Base-by-base conservation (phyloP, 2,113 vertebrate species). In the Hylia prasina region DNA sequence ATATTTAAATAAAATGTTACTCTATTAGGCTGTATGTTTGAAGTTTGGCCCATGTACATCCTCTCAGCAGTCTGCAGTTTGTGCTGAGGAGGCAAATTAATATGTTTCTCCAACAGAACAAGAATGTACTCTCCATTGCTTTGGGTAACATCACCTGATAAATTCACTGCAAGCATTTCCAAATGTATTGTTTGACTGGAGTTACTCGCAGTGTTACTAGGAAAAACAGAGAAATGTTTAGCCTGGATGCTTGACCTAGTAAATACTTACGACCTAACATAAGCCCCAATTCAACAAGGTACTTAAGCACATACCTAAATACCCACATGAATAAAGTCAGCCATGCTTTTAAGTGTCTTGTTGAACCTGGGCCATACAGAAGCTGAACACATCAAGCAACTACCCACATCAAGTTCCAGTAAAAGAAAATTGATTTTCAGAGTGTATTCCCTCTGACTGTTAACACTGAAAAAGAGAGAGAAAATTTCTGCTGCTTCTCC, bases 311-410 rank as follows among this genome's bases (percentile, higher is more conserved):
- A 93, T 97, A 71, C 76, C 71, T 68, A 75, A 95, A 94, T 78
- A 92, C 90, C 60, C 96, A 78, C 56, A 82, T 78, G 92, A 94
- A 90, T 94, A 92, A 92, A 95, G 68, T 75, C 79, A 97, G 92
- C 86, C 81, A 64, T 25, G 7, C 69, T 94, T 95, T 75, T 95
- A 90, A 97, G 61, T 87, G 73, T 91, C 91, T 84, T 56, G 31
- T 87, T 96, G 95, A 96, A 97, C 60, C 64, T 53, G 63, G 76
- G 94, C 90, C 93, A 96, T 80, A 96, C 94, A 96, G 93, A 92
- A 96, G 94, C 92, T 86, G 79, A 96, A 82, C 47, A 66, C 66
- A 94, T 94, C 82, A 91, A 91, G 82, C n/a, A 93, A 77, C 78
- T 90, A 82, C 84, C 90, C 93, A 93, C 75, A 90, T 40, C n/a